A percentile compares a stretch with the other conserved stretches of the same genome.
Evolutionary conservation across 2,888 invertebrate species (phyloP).

Genomic region (Hoplodrina blanda): DNA sequence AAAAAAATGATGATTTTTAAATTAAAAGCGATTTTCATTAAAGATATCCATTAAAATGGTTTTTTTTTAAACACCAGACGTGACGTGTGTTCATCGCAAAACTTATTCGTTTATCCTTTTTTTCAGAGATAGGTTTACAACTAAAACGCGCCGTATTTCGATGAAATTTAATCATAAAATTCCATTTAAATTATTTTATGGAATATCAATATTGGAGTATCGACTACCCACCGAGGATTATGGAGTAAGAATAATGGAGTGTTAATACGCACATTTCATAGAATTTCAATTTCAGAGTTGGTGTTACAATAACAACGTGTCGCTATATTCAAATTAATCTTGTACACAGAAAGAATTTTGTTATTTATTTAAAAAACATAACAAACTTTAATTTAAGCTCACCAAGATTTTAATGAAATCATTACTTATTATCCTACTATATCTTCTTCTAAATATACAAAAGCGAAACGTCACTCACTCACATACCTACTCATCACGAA

Average conservation of each 20-base stretch:
- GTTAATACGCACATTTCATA: background rate
- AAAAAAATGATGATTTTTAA: background rate
- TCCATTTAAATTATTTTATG: constrained; percentile 12
- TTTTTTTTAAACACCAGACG: background rate
- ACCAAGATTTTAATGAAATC: background rate
- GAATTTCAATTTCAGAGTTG: background rate
- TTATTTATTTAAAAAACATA: background rate
- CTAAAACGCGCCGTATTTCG: background rate
- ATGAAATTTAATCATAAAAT: constrained; percentile 11
- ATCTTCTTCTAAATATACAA: too few relatives aligned
- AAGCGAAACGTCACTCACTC: too few relatives aligned
- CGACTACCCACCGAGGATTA: background rate
- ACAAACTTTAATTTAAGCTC: too few relatives aligned
- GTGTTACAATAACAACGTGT: background rate
- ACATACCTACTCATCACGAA: too few relatives aligned
- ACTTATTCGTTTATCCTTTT: background rate
- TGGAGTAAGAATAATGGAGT: background rate
- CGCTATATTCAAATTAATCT: too few relatives aligned
- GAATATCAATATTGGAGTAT: constrained; percentile 16
- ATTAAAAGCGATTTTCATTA: background rate
- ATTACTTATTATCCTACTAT: too few relatives aligned
- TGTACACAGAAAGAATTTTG: background rate
- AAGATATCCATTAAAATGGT: background rate
- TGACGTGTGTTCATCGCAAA: background rate
- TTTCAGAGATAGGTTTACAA: background rate